Conservation (phyloP, 2,888 invertebrate genomes). For the Apomyelois bistriatella region DNA sequence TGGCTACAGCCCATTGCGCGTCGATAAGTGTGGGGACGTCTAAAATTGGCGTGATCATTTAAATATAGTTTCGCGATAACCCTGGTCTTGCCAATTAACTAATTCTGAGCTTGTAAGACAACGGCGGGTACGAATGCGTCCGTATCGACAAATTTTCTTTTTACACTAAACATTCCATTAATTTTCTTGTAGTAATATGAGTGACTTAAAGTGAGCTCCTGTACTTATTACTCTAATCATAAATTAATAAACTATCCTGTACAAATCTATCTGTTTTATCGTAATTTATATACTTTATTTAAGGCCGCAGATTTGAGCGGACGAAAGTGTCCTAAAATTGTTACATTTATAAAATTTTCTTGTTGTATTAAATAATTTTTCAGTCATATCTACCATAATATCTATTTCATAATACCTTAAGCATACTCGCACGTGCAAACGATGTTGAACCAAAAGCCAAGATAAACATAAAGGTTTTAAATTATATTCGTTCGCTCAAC, state of each 20-base stretch:
- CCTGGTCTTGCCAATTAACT: constrained; percentile 21
- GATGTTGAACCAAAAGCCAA: neutral
- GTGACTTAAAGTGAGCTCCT: constrained; percentile 77
- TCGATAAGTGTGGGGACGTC: no score
- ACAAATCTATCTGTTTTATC: constrained; percentile 41
- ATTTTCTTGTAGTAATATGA: constrained; percentile 46
- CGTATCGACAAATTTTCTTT: constrained; percentile 44
- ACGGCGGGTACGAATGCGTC: constrained; percentile 8
- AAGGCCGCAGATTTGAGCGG: constrained; percentile 14
- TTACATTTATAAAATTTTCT: no score
- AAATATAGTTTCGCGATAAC: constrained; percentile 16
- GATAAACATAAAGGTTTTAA: no score
- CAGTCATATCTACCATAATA: no score
- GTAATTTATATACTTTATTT: constrained; percentile 17
- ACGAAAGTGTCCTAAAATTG: neutral
- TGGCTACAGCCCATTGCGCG: no score
- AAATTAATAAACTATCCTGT: constrained; percentile 36
- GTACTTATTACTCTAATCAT: constrained; percentile 61
- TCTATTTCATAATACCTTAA: no score
- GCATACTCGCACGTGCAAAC: no score
- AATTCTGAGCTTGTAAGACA: constrained; percentile 15
- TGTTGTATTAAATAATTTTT: neutral
- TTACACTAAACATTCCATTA: constrained; percentile 68
- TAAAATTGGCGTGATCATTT: no score
- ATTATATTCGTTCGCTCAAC: constrained; percentile 8